Base-by-base conservation (phyloP, 2,113 vertebrate species). In the Prochilodus magdalenae region DNA sequence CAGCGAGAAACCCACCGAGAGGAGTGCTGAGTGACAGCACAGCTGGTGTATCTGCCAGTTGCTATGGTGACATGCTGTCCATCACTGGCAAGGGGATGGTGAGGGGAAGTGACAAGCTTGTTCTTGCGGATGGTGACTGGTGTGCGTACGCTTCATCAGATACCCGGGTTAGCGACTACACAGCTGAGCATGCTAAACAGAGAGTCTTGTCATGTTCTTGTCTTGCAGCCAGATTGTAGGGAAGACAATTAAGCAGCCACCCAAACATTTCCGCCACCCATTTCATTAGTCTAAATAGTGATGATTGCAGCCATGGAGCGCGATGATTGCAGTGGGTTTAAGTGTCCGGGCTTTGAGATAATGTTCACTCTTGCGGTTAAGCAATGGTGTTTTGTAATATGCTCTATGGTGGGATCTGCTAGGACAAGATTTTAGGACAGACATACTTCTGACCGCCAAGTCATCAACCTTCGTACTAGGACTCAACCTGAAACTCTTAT, bases 41-140 rank as follows among this genome's bases (percentile, higher is more conserved):
- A 26, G 55, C 77, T 82, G 80, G 49, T 57, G 51, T 74, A 79
- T 82, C 3, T 67, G 59, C 77, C 36, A 59, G 73, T 70, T 75
- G 62, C 75, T 36, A 72, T 70, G 80, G 30, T 26, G 36, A 76
- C 33, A 60, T 29, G 33, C 79, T 84, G 82, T 83, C 84, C 36
- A 74, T 87, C 78, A 30, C 53, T 22, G 63, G 74, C 24, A 76
- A 76, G 49, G 69, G 29, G 63, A 65, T 30, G 75, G 71, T 49
- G 40, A 66, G 36, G 22, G 27, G 55, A 70, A 57, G 49, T 81
- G 78, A 72, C 62, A 60, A 69, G 60, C 72, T 72, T 82, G 27
- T 78, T 62, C 80, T 70, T 75, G 69, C 6, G 70, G 51, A 66
- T 26, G 13, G 33, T 3, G 49, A 44, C 33, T 69, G 0, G 60